Evolutionary conservation across 2,888 invertebrate genomes (phyloP).

Genomic region (Trachelus stipa): DNA sequence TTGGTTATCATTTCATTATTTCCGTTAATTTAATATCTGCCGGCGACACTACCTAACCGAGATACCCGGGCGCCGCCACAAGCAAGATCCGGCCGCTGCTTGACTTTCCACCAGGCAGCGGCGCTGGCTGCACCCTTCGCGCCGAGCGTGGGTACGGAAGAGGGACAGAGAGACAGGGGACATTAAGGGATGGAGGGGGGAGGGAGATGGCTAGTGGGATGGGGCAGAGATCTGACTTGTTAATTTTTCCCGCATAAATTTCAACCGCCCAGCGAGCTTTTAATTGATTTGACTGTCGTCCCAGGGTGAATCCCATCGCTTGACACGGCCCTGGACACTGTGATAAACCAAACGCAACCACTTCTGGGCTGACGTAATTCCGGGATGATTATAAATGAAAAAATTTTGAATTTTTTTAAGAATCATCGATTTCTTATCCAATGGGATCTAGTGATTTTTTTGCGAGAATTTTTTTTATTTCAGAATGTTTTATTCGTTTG

Average conservation of each 20-base stretch:
- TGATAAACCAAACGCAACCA: background rate
- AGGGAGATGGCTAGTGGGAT: slow-evolving; percentile 4
- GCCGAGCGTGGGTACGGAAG: slow-evolving; percentile 10
- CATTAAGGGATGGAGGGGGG: background rate
- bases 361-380: background rate
- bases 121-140: slow-evolving; percentile 16
- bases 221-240: slow-evolving; percentile 62
- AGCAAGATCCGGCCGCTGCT: slow-evolving; percentile 17
- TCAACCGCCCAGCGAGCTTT: slow-evolving; percentile 47
- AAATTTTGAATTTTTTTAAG: background rate
- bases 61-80: slow-evolving; percentile 15
- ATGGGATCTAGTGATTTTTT: background rate
- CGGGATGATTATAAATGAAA: background rate
- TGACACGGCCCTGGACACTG: slow-evolving; percentile 3
- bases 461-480: background rate
- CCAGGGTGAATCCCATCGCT: background rate
- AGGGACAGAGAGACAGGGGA: slow-evolving; percentile 9
- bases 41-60: background rate
- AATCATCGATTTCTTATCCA: background rate
- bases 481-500: background rate
- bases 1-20: slow-evolving; percentile 62
- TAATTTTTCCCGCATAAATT: slow-evolving; percentile 64
- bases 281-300: slow-evolving; percentile 51
- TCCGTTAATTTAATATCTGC: slow-evolving; percentile 60
- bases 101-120: slow-evolving; percentile 16